These are phyloP conservation scores for Pyrocoelia pectoralis DNA, from an alignment of 2,888 invertebrate species.

Conservation along the genomic window DNA sequence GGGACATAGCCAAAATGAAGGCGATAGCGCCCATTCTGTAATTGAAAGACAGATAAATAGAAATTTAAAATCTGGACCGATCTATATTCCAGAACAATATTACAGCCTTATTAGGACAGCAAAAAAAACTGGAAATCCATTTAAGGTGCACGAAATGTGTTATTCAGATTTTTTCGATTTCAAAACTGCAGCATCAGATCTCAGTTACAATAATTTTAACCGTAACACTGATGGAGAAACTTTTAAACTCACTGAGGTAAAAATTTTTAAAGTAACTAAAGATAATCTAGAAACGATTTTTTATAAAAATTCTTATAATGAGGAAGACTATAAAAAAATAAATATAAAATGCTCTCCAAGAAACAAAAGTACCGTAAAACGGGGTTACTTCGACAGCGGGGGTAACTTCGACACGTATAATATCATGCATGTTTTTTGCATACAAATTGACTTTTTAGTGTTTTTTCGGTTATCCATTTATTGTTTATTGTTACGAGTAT, in stretches of 20 bases:
- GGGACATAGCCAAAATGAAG: constrained; percentile 16
- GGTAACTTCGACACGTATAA: too few species aligned
- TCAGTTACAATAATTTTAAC: too few species aligned
- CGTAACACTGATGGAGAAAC: not conserved
- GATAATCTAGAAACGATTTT: not conserved
- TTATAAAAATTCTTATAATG: not conserved
- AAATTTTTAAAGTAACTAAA: not conserved
- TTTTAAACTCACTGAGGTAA: not conserved
- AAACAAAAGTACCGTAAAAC: too few species aligned
- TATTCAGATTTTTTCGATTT: not conserved
- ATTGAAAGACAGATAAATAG: constrained; percentile 8
- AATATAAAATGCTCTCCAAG: too few species aligned
- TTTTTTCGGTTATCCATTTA: too few species aligned
- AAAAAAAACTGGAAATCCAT: constrained; percentile 15
- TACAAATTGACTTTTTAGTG: too few species aligned
- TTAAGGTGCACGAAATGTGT: constrained; percentile 9
- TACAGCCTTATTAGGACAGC: constrained; percentile 6
- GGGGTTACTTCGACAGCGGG: too few species aligned
- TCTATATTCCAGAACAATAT: constrained; percentile 15
- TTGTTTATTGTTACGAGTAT: too few species aligned
- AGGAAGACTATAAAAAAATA: too few species aligned
- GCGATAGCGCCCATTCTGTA: constrained; percentile 13
- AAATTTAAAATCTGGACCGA: constrained; percentile 1
- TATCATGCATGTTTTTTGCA: too few species aligned
- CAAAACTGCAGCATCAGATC: not conserved